Conservation (phyloP, 2,797 vertebrate genomes). For the Lates japonicus region DNA sequence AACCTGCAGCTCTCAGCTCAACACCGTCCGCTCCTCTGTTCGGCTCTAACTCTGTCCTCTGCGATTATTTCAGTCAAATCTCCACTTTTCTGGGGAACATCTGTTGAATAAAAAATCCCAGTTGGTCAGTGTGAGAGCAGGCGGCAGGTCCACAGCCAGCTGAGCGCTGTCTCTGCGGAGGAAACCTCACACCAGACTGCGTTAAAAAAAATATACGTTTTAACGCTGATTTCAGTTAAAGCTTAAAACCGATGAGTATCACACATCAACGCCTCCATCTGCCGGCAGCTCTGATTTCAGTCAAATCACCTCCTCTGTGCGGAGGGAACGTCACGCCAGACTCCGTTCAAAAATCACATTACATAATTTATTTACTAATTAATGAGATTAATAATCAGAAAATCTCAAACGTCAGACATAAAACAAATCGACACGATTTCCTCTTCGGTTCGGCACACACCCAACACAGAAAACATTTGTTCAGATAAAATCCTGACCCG, state of each 20-base stretch:
- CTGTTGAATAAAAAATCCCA: background rate
- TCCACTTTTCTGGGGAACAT: background rate
- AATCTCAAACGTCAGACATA: background rate
- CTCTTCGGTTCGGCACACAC: background rate
- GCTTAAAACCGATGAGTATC: too few relatives aligned
- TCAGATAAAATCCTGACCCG: background rate
- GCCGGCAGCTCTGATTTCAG: too few relatives aligned
- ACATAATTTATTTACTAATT: background rate
- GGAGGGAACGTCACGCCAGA: background rate
- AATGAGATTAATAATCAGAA: background rate
- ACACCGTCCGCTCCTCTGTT: background rate
- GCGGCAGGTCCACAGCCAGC: background rate
- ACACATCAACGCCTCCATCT: too few relatives aligned
- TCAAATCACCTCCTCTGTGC: too few relatives aligned
- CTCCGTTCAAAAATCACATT: background rate
- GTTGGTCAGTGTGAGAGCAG: background rate
- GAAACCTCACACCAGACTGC: too few relatives aligned
- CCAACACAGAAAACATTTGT: background rate
- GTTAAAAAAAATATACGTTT: too few relatives aligned
- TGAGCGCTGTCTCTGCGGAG: background rate
- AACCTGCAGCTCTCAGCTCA: fast-evolving
- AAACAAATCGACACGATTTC: background rate
- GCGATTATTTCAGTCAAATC: background rate
- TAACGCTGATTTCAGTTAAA: too few relatives aligned
- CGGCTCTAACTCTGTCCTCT: background rate